phyloP scores from a whole-genome alignment of 2,888 invertebrate species.

The Augochlorella aurata region DNA sequence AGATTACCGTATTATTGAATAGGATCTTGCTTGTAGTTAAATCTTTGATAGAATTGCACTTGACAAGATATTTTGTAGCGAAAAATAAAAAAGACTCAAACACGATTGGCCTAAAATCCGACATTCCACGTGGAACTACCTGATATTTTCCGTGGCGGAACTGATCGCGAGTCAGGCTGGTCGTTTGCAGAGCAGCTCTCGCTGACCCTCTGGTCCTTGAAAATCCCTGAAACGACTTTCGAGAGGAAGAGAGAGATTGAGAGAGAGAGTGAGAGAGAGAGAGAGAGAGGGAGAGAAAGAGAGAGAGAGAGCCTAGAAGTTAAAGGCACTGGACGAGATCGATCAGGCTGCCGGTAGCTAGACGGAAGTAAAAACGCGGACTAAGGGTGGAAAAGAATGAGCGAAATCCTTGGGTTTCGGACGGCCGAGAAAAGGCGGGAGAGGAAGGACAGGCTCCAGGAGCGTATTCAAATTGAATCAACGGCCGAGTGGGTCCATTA shows the following conservation, averaged over 20 bases:
- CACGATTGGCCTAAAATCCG: no score
- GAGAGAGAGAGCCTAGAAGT: slow-evolving; percentile 25
- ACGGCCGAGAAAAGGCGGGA: slow-evolving; percentile 1
- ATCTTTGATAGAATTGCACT: no score
- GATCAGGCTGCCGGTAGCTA: slow-evolving; percentile 29
- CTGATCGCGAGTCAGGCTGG: slow-evolving; percentile 37
- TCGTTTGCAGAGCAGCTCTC: slow-evolving; percentile 44
- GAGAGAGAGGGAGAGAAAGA: no score
- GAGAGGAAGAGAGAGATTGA: no score
- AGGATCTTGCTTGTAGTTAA: no score
- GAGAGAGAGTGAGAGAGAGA: no score
- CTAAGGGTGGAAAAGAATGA: background rate
- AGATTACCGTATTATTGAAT: no score
- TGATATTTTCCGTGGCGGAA: background rate
- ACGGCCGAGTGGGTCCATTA: slow-evolving; percentile 62
- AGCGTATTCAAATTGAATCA: slow-evolving; percentile 59
- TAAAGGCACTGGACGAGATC: slow-evolving; percentile 28
- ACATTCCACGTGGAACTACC: no score
- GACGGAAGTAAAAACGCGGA: slow-evolving; percentile 21
- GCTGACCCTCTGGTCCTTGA: slow-evolving; percentile 39
- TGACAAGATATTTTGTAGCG: no score
- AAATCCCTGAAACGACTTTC: slow-evolving; percentile 61
- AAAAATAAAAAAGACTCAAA: no score
- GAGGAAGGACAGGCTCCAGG: slow-evolving; percentile 8
- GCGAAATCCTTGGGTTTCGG: background rate